phyloP scores from a whole-genome alignment of 2,797 vertebrate genomes.

The Eutrigla gurnardus region DNA sequence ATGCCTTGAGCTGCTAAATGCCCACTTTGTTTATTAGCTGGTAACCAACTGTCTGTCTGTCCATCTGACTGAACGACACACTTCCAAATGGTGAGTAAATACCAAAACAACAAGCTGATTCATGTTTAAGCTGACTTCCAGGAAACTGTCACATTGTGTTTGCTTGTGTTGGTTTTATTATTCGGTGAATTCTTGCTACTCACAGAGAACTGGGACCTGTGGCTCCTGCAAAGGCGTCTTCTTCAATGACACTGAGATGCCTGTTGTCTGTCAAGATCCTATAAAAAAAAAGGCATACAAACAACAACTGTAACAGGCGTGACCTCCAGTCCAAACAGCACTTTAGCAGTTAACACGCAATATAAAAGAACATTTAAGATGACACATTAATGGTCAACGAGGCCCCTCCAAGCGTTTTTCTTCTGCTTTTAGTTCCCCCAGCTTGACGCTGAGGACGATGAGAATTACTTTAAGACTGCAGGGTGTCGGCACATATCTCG shows the following conservation, averaged over 20 bases:
- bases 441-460: conserved; percentile 56
- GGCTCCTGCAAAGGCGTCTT: conserved; percentile 88
- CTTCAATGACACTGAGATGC: conserved; percentile 86
- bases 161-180: neutral
- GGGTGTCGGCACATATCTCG: conserved; percentile 54
- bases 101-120: neutral
- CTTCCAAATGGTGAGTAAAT: neutral
- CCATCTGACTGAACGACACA: neutral
- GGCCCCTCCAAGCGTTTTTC: conserved; percentile 41
- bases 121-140: neutral
- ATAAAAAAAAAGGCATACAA: conserved; percentile 30
- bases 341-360: conserved; percentile 17
- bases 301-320: conserved; percentile 9
- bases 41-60: neutral
- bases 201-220: conserved; percentile 88
- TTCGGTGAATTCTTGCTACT: conserved; percentile 66
- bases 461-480: conserved; percentile 72
- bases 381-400: conserved; percentile 46
- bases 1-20: neutral
- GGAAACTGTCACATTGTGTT: neutral
- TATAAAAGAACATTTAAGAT: conserved; percentile 35
- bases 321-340: conserved; percentile 33
- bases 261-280: conserved; percentile 90
- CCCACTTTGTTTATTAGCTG: neutral
- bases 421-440: conserved; percentile 40